Conservation (phyloP, 64 coral and sea anemone species). For the Cladopsammia gracilis region DNA sequence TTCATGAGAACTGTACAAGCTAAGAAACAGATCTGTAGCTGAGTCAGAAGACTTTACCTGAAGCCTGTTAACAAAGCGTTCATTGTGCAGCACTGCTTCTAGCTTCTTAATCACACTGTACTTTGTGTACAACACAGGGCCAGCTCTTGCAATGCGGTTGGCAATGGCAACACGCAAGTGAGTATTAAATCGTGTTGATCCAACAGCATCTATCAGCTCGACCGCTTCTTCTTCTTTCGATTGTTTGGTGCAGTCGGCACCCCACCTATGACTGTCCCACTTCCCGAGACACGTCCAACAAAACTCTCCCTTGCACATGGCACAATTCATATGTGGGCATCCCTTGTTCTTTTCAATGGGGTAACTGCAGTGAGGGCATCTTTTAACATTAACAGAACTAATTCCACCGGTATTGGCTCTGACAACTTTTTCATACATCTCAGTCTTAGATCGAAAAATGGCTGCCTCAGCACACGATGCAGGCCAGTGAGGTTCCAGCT, state of each 20-base stretch:
- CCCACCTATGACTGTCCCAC: constrained; percentile 13
- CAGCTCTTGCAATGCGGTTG: constrained; percentile 46
- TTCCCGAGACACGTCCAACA: constrained; percentile 72
- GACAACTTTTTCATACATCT: constrained; percentile 2
- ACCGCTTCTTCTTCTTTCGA: constrained; percentile 62
- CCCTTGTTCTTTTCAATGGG: constrained; percentile 78
- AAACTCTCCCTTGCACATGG: constrained; percentile 62
- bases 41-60: background rate
- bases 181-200: constrained; percentile 63
- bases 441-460: constrained; percentile 61
- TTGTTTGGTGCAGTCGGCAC: constrained; percentile 1
- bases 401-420: constrained; percentile 49
- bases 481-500: constrained; percentile 90
- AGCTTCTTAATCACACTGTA: constrained; percentile 34
- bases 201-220: constrained; percentile 52
- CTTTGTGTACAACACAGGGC: constrained; percentile 11
- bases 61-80: background rate
- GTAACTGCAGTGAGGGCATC: constrained; percentile 69
- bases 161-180: constrained; percentile 47
- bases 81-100: background rate
- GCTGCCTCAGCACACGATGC: constrained; percentile 81
- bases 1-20: constrained; percentile 27
- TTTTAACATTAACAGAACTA: constrained; percentile 68
- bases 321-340: constrained; percentile 77
- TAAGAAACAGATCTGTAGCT: background rate